phyloP scores from a whole-genome alignment of 2,797 vertebrate species.

The Linurgus olivaceus region DNA sequence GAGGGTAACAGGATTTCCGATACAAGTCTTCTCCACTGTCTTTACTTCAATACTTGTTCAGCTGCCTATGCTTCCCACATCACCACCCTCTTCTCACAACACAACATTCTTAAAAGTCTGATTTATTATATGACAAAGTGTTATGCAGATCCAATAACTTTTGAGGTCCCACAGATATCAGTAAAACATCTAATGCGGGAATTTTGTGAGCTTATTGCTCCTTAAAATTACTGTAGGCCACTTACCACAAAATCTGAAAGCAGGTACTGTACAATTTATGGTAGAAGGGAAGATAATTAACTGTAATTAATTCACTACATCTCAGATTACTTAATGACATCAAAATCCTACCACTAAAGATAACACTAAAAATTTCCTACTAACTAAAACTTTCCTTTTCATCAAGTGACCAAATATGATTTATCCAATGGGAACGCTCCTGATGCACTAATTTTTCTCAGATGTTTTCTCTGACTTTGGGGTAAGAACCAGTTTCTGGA shows the following conservation, averaged over 20 bases:
- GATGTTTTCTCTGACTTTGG: background rate
- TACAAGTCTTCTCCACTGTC: background rate
- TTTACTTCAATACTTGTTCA: background rate
- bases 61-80: background rate
- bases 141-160: background rate
- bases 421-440: background rate
- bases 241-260: background rate
- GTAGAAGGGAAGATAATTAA: background rate
- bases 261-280: background rate
- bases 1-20: background rate
- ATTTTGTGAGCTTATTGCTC: background rate
- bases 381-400: background rate
- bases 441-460: background rate
- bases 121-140: background rate
- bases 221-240: background rate
- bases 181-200: background rate
- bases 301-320: background rate
- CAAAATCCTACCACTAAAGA: background rate
- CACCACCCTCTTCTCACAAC: background rate
- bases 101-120: background rate
- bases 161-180: background rate
- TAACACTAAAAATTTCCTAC: background rate
- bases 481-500: background rate
- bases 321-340: background rate
- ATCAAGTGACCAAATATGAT: background rate